phyloP scores from a whole-genome alignment of 2,888 invertebrate genomes.

The Drosophila kuntzei region DNA sequence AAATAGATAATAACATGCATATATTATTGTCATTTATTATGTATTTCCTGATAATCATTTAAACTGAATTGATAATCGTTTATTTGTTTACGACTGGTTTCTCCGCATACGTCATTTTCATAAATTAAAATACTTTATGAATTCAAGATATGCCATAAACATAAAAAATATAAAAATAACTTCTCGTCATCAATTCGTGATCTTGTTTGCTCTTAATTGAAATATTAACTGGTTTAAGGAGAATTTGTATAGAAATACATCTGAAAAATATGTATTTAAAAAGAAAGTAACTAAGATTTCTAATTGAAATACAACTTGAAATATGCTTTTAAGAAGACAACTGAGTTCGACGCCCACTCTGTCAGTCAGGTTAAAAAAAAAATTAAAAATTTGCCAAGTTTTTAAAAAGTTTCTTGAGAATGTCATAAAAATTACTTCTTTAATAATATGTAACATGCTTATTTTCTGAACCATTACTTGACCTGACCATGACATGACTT shows the following conservation, averaged over 20 bases:
- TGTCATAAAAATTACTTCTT: not conserved
- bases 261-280: too few relatives aligned
- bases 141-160: not conserved
- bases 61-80: not conserved
- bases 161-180: not conserved
- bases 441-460: not conserved
- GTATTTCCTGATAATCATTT: not conserved
- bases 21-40: not conserved
- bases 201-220: slow-evolving; percentile 1
- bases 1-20: not conserved
- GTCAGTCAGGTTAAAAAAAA: too few relatives aligned
- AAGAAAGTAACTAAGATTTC: too few relatives aligned
- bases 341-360: too few relatives aligned
- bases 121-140: not conserved
- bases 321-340: not conserved
- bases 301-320: too few relatives aligned
- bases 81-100: not conserved
- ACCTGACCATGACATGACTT: slow-evolving; percentile 40
- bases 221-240: slow-evolving; percentile 1
- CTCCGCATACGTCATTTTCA: not conserved
- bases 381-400: too few relatives aligned
- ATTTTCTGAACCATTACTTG: not conserved
- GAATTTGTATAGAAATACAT: not conserved
- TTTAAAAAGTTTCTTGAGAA: not conserved
- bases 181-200: not conserved